Evolutionary conservation across 92 coral and sea anemone species (phyloP), one percentile per base, ranked within the genome.

Genomic region (Zoanthus gigantus): DNA sequence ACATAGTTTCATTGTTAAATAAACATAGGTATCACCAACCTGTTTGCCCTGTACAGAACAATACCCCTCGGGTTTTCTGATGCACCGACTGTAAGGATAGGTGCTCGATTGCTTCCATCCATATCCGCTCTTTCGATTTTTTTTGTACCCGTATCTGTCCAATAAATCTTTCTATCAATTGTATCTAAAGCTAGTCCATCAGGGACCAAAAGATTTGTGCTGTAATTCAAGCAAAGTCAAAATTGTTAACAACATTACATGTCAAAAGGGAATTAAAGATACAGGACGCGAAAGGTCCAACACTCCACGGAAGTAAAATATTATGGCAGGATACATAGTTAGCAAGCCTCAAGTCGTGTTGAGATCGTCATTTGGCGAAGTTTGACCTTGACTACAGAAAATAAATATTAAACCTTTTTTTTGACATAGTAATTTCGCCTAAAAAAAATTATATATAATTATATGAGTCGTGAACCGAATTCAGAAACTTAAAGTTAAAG

Each of bases 31-130:
- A 63, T 5, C 17, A 8, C 94, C 46, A 18, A 97, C 99, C 96
- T 88, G 88, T 85, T 88, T 50, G 67, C 63, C 37, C 90, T 88
- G 76, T 91, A 92, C 60, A 97, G 88, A 54, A 90, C 90, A 14
- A 97, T 92, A 9, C 95, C 98, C 81, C 99, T 87, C 8, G 99
- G 99, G 76, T 97, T 92, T 37, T 94, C 98, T 63, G 95, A 71
- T 34, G 92, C 92, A 31, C 77, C 15, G 0, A 73, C 47, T 3
- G 44, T 9, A 6, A 90, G 76, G 67, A 94, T 75, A 13, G 45
- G 23, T 6, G 46, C 37, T 23, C 91, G 92, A 65, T 82, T 87
- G 12, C 88, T 46, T 1, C 99, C 99, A 34, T 94, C 93, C 74
- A 94, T 72, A 18, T 86, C 37, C 17, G 94, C 89, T 81, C 92